Evolutionary conservation across 30 jellyfish, hydroid and myxozoan genomes (phyloP).

Genomic region (Hydractinia symbiolongicarpus): DNA sequence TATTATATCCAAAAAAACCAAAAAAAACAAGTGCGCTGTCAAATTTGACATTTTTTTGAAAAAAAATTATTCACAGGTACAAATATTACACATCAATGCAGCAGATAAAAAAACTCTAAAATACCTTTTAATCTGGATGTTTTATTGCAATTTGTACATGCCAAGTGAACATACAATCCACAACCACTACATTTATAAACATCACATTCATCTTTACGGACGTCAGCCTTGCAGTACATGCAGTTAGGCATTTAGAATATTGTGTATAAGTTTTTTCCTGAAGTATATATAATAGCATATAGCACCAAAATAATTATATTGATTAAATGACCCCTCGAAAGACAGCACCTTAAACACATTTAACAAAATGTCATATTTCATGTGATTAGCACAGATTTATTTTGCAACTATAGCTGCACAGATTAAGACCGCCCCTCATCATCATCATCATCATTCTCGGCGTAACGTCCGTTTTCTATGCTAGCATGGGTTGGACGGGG

Average conservation of each 20-base stretch:
- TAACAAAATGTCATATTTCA: too few species aligned
- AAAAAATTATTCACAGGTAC: background rate
- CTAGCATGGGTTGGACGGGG: too few species aligned
- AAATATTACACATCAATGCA: background rate
- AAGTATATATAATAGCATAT: too few species aligned
- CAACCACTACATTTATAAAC: conserved; percentile 23
- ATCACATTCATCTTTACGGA: background rate
- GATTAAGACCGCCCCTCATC: too few species aligned
- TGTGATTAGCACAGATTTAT: too few species aligned
- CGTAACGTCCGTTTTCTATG: too few species aligned
- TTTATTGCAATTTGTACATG: conserved; percentile 23
- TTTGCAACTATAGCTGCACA: too few species aligned
- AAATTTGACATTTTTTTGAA: background rate
- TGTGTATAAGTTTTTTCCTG: too few species aligned
- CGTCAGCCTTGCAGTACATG: conserved; percentile 17
- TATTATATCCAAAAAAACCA: background rate
- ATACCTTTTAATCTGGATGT: conserved; percentile 30
- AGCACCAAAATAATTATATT: too few species aligned
- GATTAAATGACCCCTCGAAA: too few species aligned
- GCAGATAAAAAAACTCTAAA: background rate
- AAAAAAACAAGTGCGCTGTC: background rate
- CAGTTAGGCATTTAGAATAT: background rate
- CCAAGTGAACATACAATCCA: background rate
- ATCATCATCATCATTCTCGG: too few species aligned
- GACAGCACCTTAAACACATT: too few species aligned